Base-by-base conservation (phyloP, 2,888 invertebrate species). In the Vesta saturnalis region DNA sequence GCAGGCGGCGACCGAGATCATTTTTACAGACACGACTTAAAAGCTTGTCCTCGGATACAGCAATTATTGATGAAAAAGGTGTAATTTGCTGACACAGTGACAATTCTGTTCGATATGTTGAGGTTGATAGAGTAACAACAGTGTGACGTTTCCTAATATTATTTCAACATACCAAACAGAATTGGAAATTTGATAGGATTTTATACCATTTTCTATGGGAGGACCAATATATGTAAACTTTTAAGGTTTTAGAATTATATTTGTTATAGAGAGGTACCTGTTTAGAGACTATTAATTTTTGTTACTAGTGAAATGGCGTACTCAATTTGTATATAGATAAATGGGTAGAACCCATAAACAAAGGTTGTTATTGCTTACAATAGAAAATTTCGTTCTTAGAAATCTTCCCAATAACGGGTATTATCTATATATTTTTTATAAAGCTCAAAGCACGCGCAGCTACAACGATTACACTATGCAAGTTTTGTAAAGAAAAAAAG, bases 21-120 rank as follows among this genome's bases (percentile, higher is more conserved):
- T 92, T 93, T 64, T 86, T 94, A 23, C 93, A 94, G 82, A 92
- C 92, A 74, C 88, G 93, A 3, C 88, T 94, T 70, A 93, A 93
- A 82, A 93, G 93, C 74, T 86, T 94, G 60, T 93, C 77, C 67
- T 91, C 92, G 22, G 94, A 94, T 84, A 93, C 94, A 74, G 93
- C 93, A 73, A 92, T 93, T 72, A 90, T 94, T 78, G 94, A 93
- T 78, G 93, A 93, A 79, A 94, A 94, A 84, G 94, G 94, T 85
- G 92, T 94, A 86, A 94, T 94, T 89, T 94, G 94, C 94, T 95
- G 95, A 95, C 94, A 94, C 89, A 94, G 91, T 92, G 94, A 94
- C 90, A 93, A 93, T 92, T 94, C 94, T 91, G 94, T 94, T 87
- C 93, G 94, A 83, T 95, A 94, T 85, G 93, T 94, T 83, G 94